Conservation (phyloP, 2,797 vertebrate genomes). For the Crypturellus tataupa region DNA sequence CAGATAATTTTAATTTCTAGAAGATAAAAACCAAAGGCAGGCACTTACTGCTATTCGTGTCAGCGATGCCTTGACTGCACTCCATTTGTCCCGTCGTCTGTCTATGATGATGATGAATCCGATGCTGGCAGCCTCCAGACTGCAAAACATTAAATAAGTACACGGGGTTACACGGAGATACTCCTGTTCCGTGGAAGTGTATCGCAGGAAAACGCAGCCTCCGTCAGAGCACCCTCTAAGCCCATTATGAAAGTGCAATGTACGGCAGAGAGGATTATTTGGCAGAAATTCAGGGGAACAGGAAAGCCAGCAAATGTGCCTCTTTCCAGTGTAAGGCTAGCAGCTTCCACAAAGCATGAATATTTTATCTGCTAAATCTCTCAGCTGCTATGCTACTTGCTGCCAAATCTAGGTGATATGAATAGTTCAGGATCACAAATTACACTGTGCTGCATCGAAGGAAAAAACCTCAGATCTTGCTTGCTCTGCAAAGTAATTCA, state of each 20-base stretch:
- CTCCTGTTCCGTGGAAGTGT: neutral
- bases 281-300: neutral
- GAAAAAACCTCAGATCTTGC: neutral
- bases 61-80: conserved; percentile 92
- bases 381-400: neutral
- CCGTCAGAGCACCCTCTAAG: neutral
- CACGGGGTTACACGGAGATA: conserved; percentile 27
- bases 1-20: neutral
- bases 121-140: conserved; percentile 94
- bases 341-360: conserved; percentile 35
- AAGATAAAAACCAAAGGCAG: neutral
- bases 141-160: conserved; percentile 76
- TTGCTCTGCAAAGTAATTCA: neutral
- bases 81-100: conserved; percentile 96
- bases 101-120: conserved; percentile 96
- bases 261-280: neutral
- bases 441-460: neutral
- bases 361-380: conserved; percentile 21
- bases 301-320: neutral
- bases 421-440: neutral
- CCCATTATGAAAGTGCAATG: neutral
- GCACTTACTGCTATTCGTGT: conserved; percentile 91
- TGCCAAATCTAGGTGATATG: neutral
- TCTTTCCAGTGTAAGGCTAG: neutral
- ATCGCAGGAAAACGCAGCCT: conserved; percentile 26